phyloP scores from a whole-genome alignment of 2,888 invertebrate genomes.

The Tetragonula carbonaria region DNA sequence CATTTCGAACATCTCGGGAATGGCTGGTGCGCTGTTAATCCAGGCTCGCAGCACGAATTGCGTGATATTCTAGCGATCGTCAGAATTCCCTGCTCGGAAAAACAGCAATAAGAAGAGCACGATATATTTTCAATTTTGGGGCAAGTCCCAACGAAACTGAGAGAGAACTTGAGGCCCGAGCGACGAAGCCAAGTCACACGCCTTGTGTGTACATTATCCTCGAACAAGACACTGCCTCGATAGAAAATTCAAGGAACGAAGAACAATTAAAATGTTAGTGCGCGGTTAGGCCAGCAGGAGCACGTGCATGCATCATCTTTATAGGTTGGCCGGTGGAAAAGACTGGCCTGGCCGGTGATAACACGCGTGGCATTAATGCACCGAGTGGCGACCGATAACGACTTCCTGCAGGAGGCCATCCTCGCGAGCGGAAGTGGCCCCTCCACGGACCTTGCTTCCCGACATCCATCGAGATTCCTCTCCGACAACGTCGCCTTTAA shows the following conservation, averaged over 20 bases:
- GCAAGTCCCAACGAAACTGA: no score
- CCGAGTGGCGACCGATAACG: slow-evolving; percentile 61
- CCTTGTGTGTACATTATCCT: no score
- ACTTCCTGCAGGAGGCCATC: slow-evolving; percentile 59
- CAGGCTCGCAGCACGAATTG: neutral
- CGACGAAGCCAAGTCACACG: no score
- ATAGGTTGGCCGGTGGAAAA: slow-evolving; percentile 33
- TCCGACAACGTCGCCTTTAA: slow-evolving; percentile 68
- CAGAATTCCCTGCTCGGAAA: no score
- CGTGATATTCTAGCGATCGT: no score
- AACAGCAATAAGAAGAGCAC: no score
- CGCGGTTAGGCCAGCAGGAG: neutral
- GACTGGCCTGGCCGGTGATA: slow-evolving; percentile 1
- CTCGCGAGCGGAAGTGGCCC: slow-evolving; percentile 54
- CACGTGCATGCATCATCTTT: slow-evolving; percentile 52
- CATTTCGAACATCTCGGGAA: neutral
- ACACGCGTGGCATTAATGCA: slow-evolving; percentile 64
- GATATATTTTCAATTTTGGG: no score
- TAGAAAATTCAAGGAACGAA: no score
- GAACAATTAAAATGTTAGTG: slow-evolving; percentile 21
- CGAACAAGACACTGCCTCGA: no score
- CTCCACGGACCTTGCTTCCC: slow-evolving; percentile 61
- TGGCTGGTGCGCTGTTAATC: neutral
- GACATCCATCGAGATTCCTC: slow-evolving; percentile 68
- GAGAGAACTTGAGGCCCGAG: no score